Evolutionary conservation across 2,113 vertebrate species (phyloP), one percentile per base, ranked within the genome.

Genomic region (Pollachius pollachius): DNA sequence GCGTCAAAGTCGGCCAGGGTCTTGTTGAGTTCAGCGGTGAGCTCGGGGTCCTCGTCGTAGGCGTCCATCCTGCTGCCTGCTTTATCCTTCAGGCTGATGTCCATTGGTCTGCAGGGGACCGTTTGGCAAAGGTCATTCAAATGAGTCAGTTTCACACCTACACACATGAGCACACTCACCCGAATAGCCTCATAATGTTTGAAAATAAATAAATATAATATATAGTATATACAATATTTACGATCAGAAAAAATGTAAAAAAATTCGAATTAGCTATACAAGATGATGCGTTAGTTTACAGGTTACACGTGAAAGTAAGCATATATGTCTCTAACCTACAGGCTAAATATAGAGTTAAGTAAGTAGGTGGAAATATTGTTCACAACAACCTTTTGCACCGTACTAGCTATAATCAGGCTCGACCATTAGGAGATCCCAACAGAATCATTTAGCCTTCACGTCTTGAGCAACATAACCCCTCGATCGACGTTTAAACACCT

Each of bases 1-100:
- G 90, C 89, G 18, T 96, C 92, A 65, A 94, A 83, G 19, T 90
- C 90, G 37, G 86, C 87, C 73, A 94, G 75, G 17, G 94, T 90
- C 76, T 90, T 83, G 65, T 92, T 90, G 58, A 94, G 77, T 57
- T 86, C 87, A 3, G 74, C 72, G 2, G 88, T 77, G 69, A 93
- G 65, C 56, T 90, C 78, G 0, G 37, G 12, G 41, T 48, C 41
- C 12, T 48, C 90, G 18, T 88, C 83, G 81, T 71, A 86, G 69
- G 52, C 57, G 16, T 79, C 74, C 68, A 81, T 76, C 65, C 71
- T 58, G 23, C 37, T 79, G 54, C 71, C 74, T 58, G 83, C 65
- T 67, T 82, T 76, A 21, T 60, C 58, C 21, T 70, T 68, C 23
- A 19, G 72, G 59, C 21, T 80, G 54, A 72, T 68, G 59, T 77